phyloP scores from a whole-genome alignment of 2,113 vertebrate genomes.

The Bettongia penicillata region DNA sequence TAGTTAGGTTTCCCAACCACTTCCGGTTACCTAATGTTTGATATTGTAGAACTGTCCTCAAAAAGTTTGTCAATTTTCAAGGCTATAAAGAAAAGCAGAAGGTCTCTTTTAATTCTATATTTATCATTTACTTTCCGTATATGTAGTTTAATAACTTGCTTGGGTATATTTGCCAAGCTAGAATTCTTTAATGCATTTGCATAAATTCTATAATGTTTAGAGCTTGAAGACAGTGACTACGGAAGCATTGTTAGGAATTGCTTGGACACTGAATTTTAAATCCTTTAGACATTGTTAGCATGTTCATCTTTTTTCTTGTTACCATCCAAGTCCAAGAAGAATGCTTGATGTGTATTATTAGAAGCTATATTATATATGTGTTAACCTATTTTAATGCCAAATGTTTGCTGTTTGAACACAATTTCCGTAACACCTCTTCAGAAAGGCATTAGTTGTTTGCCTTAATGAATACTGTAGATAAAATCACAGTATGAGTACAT shows the following conservation, averaged over 20 bases:
- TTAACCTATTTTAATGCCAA: slow-evolving; percentile 94
- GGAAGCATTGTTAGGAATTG: slow-evolving; percentile 88
- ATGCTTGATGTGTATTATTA: slow-evolving; percentile 89
- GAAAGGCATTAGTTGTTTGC: slow-evolving; percentile 93
- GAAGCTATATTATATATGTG: slow-evolving; percentile 87
- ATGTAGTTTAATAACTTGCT: slow-evolving; percentile 95
- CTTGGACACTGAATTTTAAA: slow-evolving; percentile 89
- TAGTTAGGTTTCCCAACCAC: slow-evolving; percentile 87
- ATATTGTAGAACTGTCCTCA: slow-evolving; percentile 89
- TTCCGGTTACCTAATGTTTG: slow-evolving; percentile 88
- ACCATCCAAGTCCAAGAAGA: slow-evolving; percentile 84
- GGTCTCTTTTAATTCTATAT: slow-evolving; percentile 93
- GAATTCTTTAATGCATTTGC: slow-evolving; percentile 91
- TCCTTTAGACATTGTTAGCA: slow-evolving; percentile 88
- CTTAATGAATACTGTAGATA: slow-evolving; percentile 88
- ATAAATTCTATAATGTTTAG: slow-evolving; percentile 89
- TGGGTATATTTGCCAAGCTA: slow-evolving; percentile 92
- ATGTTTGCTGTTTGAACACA: slow-evolving; percentile 90
- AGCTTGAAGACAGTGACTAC: slow-evolving; percentile 88
- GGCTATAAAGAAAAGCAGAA: slow-evolving; percentile 85
- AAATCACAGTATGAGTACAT: slow-evolving; percentile 80
- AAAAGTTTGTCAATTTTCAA: slow-evolving; percentile 87
- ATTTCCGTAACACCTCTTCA: slow-evolving; percentile 84
- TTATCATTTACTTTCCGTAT: slow-evolving; percentile 96
- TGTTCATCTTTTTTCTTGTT: slow-evolving; percentile 86